Base-by-base conservation (phyloP, 1,140 invertebrate genomes). In the Samia ricini region DNA sequence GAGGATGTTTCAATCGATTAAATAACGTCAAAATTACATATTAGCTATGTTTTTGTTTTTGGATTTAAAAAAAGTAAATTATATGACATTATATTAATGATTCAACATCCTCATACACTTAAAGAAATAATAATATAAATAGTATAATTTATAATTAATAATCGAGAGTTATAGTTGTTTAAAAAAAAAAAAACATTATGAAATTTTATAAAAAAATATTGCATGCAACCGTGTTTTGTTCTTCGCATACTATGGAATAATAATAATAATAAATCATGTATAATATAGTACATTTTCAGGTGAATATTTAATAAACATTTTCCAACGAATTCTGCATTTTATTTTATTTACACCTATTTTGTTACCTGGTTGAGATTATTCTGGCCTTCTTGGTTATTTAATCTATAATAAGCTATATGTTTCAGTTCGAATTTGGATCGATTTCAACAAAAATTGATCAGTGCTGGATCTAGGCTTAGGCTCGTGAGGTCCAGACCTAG, bases 151-250 rank as follows among this genome's bases (percentile, higher is more conserved):
- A 10, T 29, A 29, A 42, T 15, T 12, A 15, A 42, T 42, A 15
- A 42, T 1, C n/a, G 33, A 42, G 33, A 24, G 22, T 66, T 68
- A 66, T 64, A 36, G 49, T 70, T 66, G 57, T 64, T 65, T 63
- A 54, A 50, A 51, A 72, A 64, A 66, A 26, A 26, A 26, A 42
- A 42, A 42, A 42, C 12, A 42, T 68, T 63, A 68, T 60, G 54
- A 69, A 79, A 72, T 72, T 72, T 56, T 64, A 66, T 69, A 74
- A 42, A 81, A 82, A 79, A 72, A 69, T 66, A 79, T 79, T 83
- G 83, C 81, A 88, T 85, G 83, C 26, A 71, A 75, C 74, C 74
- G 80, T 85, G 78, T 72, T 82, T 83, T 77, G 74, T 81, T 83
- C 62, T 73, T 76, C 83, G 81, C 82, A 87, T 87, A 82, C 71